These are phyloP conservation scores for Caenorhabditis wallacei DNA, from an alignment of 2,888 invertebrate genomes.

Conservation along the genomic window DNA sequence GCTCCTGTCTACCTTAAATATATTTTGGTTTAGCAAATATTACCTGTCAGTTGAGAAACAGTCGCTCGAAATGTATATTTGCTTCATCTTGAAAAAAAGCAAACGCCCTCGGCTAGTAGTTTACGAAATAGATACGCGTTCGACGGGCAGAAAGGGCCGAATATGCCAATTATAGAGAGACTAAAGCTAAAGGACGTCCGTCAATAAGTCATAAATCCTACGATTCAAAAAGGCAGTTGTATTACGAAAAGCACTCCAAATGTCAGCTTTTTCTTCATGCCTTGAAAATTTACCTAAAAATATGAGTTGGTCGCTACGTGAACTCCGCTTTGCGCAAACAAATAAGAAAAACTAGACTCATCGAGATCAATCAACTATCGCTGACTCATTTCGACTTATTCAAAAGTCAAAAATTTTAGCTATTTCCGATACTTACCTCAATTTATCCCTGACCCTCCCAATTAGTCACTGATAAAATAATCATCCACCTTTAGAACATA, in stretches of 20 bases:
- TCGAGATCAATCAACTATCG: constrained; percentile 46
- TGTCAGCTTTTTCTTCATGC: constrained; percentile 26
- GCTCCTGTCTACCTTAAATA: constrained; percentile 59
- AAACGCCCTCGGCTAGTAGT: constrained; percentile 63
- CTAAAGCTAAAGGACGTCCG: constrained; percentile 34
- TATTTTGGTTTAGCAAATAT: constrained; percentile 61
- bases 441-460: constrained; percentile 10
- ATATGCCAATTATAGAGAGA: constrained; percentile 59
- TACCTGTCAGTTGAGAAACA: constrained; percentile 67
- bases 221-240: constrained; percentile 37
- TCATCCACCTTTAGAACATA: constrained; percentile 23
- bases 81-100: constrained; percentile 58
- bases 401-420: constrained; percentile 27
- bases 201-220: constrained; percentile 57
- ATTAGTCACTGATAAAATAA: constrained; percentile 48
- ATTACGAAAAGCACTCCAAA: constrained; percentile 29
- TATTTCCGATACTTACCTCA: constrained; percentile 30
- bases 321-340: constrained; percentile 61
- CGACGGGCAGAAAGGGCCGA: constrained; percentile 25
- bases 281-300: constrained; percentile 42
- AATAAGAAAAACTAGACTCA: constrained; percentile 55
- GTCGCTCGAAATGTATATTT: constrained; percentile 63
- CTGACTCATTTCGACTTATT: constrained; percentile 44
- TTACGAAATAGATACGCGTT: constrained; percentile 59
- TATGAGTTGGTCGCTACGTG: constrained; percentile 57